Evolutionary conservation across 2,888 invertebrate species (phyloP).

Genomic region (Spodoptera littoralis): DNA sequence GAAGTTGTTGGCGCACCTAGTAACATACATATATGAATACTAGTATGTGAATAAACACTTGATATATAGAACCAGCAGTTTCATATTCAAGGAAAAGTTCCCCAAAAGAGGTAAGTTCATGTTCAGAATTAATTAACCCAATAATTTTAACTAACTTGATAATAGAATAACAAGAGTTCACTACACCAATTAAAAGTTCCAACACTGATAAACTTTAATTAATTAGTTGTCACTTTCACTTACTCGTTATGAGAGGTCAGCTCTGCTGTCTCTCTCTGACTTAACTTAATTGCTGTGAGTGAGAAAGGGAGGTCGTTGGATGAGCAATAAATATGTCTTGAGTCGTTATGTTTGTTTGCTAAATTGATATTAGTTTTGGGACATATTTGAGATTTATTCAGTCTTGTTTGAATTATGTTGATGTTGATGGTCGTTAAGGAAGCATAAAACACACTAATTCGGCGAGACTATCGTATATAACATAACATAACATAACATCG

Average conservation of each 20-base stretch:
- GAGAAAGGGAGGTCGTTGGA: constrained; percentile 18
- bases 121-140: constrained; percentile 9
- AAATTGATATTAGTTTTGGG: constrained; percentile 27
- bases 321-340: constrained; percentile 35
- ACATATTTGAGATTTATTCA: constrained; percentile 20
- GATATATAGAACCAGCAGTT: no score
- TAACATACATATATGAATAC: no score
- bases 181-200: constrained; percentile 60
- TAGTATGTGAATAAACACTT: no score
- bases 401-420: constrained; percentile 10
- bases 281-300: not conserved
- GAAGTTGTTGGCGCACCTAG: no score
- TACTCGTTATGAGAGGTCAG: constrained; percentile 35
- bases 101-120: no score
- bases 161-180: constrained; percentile 31
- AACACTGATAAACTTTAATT: constrained; percentile 51
- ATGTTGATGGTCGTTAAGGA: no score
- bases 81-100: no score
- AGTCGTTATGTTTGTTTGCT: constrained; percentile 28
- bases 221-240: constrained; percentile 57
- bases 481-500: no score
- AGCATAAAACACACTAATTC: no score
- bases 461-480: no score
- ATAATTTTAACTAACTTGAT: constrained; percentile 24
- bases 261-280: constrained; percentile 5